phyloP scores from a whole-genome alignment of 1,140 invertebrate genomes.

The Proales similis region DNA sequence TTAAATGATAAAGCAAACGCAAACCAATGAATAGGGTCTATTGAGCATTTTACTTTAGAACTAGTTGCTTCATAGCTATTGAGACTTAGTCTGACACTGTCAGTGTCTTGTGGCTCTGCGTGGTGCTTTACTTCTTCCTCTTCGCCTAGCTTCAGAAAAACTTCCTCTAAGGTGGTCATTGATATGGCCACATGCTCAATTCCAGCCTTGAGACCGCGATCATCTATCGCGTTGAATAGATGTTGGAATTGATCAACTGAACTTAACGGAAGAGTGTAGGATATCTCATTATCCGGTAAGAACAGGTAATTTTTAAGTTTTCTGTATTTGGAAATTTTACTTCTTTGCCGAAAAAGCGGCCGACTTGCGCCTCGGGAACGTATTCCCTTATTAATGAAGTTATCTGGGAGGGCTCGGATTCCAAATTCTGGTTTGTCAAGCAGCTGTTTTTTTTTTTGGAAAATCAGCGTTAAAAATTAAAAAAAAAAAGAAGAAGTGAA shows the following conservation, averaged over 20 bases:
- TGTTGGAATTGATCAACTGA: slow-evolving; percentile 7
- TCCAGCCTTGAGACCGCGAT: slow-evolving; percentile 57
- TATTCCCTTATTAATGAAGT: not conserved
- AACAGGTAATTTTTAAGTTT: no score
- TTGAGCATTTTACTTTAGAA: not conserved
- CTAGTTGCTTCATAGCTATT: no score
- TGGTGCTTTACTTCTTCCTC: not conserved
- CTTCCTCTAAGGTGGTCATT: slow-evolving; percentile 74
- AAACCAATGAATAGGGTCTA: no score
- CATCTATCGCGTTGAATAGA: slow-evolving; percentile 63
- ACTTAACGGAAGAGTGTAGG: slow-evolving; percentile 1
- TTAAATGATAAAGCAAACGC: no score
- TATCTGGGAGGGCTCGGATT: not conserved
- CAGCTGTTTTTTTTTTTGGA: not conserved
- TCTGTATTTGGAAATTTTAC: no score
- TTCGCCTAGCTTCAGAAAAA: slow-evolving; percentile 62
- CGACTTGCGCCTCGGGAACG: not conserved
- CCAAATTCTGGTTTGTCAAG: not conserved
- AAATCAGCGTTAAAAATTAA: no score
- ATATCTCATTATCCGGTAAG: no score
- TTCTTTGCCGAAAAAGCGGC: slow-evolving; percentile 1
- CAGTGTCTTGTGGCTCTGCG: no score
- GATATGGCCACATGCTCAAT: slow-evolving; percentile 69
- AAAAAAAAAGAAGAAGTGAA: no score
- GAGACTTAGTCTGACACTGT: no score